Evolutionary conservation across 2,888 invertebrate species (phyloP), one percentile per base, ranked within the genome.

Genomic region (Drosophila dives): DNA sequence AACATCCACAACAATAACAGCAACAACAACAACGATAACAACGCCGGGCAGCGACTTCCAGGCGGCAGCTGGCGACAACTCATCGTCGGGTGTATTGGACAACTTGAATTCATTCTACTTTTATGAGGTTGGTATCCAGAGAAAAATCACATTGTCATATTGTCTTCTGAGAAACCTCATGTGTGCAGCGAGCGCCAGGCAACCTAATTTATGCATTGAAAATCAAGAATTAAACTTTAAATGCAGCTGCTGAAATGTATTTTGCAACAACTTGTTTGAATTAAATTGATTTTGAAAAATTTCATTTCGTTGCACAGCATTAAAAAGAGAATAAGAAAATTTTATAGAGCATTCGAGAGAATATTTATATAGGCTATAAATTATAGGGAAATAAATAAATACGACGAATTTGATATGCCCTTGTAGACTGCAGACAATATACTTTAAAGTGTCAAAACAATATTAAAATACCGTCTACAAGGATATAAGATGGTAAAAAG

Each of bases 31-130:
- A 60, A 12, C 77, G 55, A 69, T 69, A 75, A 66, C 64, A 38
- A 48, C 76, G 45, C 64, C 77, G 59, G 69, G 61, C 67, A 66
- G 63, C 73, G 82, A 79, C 50, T 53, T 70, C 5, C 71, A 36
- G 51, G 71, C 68, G 34, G 55, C 65, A 11, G 69, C 63, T 32
- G 71, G 63, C 54, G 70, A 67, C 73, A 86, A 78, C 62, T 68
- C 75, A 42, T 81, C 76, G 8, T 65, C 62, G 32, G 80, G 67
- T 40, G 88, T 86, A 64, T 82, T 82, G 65, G 91, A 91, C 70
- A 88, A 91, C 72, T 82, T 93, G 64, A 93, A 93, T 81, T 92
- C 92, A 34, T 93, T 93, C 78, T 93, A 93, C 78, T 93, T 93
- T 79, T 93, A 92, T 82, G 92, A 93, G 93, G 93, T 93, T 54